Conservation (phyloP, 2,113 vertebrate genomes). For the Scolopax mira region DNA sequence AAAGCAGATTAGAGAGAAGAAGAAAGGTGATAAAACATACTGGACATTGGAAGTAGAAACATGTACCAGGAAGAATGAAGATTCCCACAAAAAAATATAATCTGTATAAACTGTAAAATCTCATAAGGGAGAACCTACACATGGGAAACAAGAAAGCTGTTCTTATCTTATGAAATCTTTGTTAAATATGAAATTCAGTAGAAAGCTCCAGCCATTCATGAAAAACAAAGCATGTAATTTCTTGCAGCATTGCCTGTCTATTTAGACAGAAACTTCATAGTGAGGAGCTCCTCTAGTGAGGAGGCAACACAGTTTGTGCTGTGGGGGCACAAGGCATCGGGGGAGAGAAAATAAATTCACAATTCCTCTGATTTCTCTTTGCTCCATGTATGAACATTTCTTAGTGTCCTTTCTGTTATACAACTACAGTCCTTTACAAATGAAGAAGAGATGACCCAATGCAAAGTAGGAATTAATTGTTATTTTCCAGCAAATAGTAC, state of each 20-base stretch:
- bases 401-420: background rate
- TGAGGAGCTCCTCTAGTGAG: background rate
- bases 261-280: background rate
- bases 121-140: background rate
- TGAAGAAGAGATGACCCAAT: background rate
- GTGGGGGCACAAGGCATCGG: fast-evolving
- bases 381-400: background rate
- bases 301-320: background rate
- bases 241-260: background rate
- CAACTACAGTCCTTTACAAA: background rate
- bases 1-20: background rate
- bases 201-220: background rate
- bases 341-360: background rate
- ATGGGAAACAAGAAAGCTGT: background rate
- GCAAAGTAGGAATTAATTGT: background rate
- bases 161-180: background rate
- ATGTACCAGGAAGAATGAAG: background rate
- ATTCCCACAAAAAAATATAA: background rate
- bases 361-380: background rate
- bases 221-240: background rate
- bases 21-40: background rate
- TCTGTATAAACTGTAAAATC: background rate
- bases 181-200: background rate
- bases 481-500: background rate
- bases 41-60: background rate